Evolutionary conservation across 2,797 vertebrate species (phyloP), one percentile per base, ranked within the genome.

Genomic region (Myoxocephalus aenaeus): DNA sequence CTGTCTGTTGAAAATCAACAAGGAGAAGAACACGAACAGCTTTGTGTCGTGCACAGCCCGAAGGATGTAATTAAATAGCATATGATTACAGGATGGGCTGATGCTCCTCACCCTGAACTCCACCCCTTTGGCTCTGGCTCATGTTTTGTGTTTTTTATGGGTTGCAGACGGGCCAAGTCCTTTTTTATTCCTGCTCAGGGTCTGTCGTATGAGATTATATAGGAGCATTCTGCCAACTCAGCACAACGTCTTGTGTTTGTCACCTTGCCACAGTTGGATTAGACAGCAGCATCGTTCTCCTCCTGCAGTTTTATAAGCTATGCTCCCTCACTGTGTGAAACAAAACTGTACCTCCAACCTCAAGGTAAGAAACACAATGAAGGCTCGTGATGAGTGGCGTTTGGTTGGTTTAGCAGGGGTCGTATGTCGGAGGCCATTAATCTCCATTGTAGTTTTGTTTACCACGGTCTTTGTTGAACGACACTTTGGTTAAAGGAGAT

Each of bases 21-120:
- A 53, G 58, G 32, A 48, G 7, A 50, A 27, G 53, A 65, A 40
- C 50, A 2, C 9, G 1, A 53, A 2, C 11, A 1, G 62, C 2
- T 56, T 13, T 20, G 13, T 42, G 40, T 42, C 40, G 40, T 42
- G 59, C 27, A 13, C 14, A 70, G 66, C 50, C 29, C n/a, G 22
- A n/a, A 48, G 63, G 66, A 29, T 84, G 54, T 81, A 15, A 87
- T 90, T 84, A 85, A 86, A 88, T 42, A 57, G n/a, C 50, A 5
- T 79, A 6, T 84, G 85, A 90, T 90, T 73, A 86, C 73, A 86
- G 83, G 70, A 77, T 29, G 25, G 56, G 15, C 34, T 18, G 66
- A 44, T 25, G 58, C 20, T 73, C 36, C 56, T 81, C 56, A 27
- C 22, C 64, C 79, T 66, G 67, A 58, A 59, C 87, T 86, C 75